Percentiles rank a stretch among this genome's conserved stretches.
These are phyloP conservation scores for Drosophila neonasuta DNA, from an alignment of 2,888 invertebrate species.

Conservation along the genomic window DNA sequence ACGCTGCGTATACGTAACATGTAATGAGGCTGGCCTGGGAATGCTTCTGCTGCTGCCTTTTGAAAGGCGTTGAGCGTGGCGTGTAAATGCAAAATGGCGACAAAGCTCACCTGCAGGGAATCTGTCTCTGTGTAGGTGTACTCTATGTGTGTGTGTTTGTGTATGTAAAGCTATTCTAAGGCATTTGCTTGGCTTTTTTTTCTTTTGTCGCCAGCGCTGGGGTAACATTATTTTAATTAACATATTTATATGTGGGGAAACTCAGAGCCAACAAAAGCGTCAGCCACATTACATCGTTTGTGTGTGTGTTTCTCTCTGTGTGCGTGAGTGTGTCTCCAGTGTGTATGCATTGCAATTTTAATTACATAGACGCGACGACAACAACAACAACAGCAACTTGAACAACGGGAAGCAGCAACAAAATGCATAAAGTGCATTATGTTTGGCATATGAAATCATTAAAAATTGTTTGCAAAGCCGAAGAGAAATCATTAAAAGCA, in stretches of 20 bases:
- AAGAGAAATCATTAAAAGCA: conserved; percentile 71
- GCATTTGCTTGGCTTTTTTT: conserved; percentile 61
- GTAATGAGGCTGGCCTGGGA: conserved; percentile 62
- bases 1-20: conserved; percentile 69
- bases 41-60: conserved; percentile 55
- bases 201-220: conserved; percentile 55
- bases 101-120: conserved; percentile 78
- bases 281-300: conserved; percentile 33
- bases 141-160: conserved; percentile 14
- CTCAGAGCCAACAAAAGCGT: conserved; percentile 53
- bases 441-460: conserved; percentile 67
- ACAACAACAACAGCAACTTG: conserved; percentile 16
- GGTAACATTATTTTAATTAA: conserved; percentile 80
- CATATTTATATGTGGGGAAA: conserved; percentile 72
- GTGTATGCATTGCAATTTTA: conserved; percentile 70
- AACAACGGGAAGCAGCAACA: conserved; percentile 12
- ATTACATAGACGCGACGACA: conserved; percentile 60
- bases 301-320: conserved; percentile 16
- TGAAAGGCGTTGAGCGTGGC: conserved; percentile 75
- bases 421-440: conserved; percentile 54
- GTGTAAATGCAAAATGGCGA: conserved; percentile 79
- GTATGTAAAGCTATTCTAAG: conserved; percentile 67
- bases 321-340: conserved; percentile 22
- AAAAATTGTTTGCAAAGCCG: conserved; percentile 65
- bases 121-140: background rate